Base-by-base conservation (phyloP, 1,140 invertebrate species). In the Pseudomyrmex dendroicus region DNA sequence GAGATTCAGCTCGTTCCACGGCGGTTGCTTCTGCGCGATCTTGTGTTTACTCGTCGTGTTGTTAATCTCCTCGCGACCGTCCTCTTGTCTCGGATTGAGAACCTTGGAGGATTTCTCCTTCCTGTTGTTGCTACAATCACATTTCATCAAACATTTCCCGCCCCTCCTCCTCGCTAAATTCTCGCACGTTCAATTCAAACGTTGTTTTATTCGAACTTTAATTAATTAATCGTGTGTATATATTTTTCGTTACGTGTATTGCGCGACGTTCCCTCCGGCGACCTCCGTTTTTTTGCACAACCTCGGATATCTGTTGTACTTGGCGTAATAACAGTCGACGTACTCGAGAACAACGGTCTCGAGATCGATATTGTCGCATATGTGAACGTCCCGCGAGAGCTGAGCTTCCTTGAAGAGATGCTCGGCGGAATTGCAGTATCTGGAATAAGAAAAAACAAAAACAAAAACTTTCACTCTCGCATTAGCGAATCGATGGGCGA, bases 311-410 rank as follows among this genome's bases (percentile, higher is more conserved):
- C 97, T 98, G 91, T 97, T 96, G 93, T 98, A 99, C 89, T 97
- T 96, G 20, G 97, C 94, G 87, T 96, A 96, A 93, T 98, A 98
- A 94, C 97, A 99, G 68, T 96, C 97, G 85, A 97, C 97, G 92
- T 97, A 99, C 87, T 99, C 98, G 94, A 98, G 96, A 62, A 99
- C 93, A 78, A 99, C 97, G 17, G 96, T 97, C 73, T 97, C 96
- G 84, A 99, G 93, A 91, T 99, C 97, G 73, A 99, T 96, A 88
- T 99, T 99, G 88, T 99, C 98, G 94, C 98, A 99, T 0, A 99
- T 95, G 89, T 96, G 95, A 93, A 96, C 96, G 48, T 96, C 95
- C 0, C 95, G 92, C 1, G 95, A 90, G 25, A 98, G 94, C 20
- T 96, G 95, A 0, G 97, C 97, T 94, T 98, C 98, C 17, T 93